phyloP scores from a whole-genome alignment of 2,113 vertebrate genomes.

The Chrysemys picta region DNA sequence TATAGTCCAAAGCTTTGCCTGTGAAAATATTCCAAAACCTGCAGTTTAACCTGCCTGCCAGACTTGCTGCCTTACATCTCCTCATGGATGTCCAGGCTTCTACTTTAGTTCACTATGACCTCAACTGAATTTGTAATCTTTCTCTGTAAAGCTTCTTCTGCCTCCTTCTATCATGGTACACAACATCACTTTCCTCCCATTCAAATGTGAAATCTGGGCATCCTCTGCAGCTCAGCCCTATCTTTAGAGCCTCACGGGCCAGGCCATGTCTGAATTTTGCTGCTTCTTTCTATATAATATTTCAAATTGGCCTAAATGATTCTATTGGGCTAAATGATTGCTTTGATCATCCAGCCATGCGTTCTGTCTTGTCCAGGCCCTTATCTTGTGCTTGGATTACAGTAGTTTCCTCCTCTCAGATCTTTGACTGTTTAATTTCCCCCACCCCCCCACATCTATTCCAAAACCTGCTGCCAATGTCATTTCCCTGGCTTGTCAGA shows the following conservation, averaged over 20 bases:
- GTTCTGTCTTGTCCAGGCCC: background rate
- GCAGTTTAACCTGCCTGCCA: background rate
- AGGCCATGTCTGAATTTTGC: background rate
- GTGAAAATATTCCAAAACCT: background rate
- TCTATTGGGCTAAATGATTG: too few species aligned
- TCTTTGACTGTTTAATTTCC: background rate
- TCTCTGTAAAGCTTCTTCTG: background rate
- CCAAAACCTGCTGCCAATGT: background rate
- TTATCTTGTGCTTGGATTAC: background rate
- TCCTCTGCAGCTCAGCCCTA: background rate
- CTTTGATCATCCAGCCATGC: background rate
- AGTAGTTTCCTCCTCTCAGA: background rate
- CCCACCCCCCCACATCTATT: fast-evolving
- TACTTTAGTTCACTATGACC: background rate
- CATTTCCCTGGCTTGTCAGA: background rate
- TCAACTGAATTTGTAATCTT: background rate
- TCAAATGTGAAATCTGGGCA: background rate
- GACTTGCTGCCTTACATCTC: background rate
- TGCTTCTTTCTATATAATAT: background rate
- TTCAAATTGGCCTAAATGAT: background rate
- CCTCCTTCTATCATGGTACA: background rate
- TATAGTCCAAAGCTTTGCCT: background rate
- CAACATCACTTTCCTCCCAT: background rate
- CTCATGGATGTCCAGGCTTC: background rate
- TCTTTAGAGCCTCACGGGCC: background rate